Percentiles rank a stretch among this genome's conserved stretches.
These are phyloP conservation scores for Oriolus oriolus DNA, from an alignment of 2,113 vertebrate species.

Conservation along the genomic window DNA sequence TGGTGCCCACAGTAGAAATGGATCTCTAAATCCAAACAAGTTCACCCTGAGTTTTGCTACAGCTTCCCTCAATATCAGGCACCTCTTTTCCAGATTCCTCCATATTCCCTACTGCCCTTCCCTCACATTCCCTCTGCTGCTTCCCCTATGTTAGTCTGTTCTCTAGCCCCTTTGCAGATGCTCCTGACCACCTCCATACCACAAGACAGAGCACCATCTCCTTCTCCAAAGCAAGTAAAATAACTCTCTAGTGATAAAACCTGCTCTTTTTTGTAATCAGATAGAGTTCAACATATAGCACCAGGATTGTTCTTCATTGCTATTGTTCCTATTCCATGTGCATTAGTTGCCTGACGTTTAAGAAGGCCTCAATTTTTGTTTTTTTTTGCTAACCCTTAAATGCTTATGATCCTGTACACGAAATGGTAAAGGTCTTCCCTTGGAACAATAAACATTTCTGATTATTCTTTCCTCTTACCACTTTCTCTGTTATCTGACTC, in stretches of 20 bases:
- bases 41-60: background rate
- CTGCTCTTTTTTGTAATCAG: background rate
- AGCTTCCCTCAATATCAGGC: background rate
- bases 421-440: background rate
- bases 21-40: background rate
- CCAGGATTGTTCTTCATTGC: background rate
- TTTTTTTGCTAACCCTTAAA: background rate
- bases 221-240: background rate
- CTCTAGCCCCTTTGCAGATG: background rate
- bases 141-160: background rate
- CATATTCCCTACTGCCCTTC: background rate
- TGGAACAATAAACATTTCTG: background rate
- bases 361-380: background rate
- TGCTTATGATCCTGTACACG: background rate
- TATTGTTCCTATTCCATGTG: background rate
- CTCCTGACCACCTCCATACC: background rate
- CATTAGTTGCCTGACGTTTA: background rate
- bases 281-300: background rate
- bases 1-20: background rate
- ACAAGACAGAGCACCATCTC: background rate
- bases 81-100: background rate
- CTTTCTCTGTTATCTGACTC: background rate
- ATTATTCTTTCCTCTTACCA: background rate
- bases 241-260: background rate
- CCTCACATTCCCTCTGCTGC: background rate